A percentile compares a stretch with the other conserved stretches of the same genome.
These are phyloP conservation scores for Quadriops clusia DNA, from an alignment of 2,888 invertebrate species.

Conservation along the genomic window DNA sequence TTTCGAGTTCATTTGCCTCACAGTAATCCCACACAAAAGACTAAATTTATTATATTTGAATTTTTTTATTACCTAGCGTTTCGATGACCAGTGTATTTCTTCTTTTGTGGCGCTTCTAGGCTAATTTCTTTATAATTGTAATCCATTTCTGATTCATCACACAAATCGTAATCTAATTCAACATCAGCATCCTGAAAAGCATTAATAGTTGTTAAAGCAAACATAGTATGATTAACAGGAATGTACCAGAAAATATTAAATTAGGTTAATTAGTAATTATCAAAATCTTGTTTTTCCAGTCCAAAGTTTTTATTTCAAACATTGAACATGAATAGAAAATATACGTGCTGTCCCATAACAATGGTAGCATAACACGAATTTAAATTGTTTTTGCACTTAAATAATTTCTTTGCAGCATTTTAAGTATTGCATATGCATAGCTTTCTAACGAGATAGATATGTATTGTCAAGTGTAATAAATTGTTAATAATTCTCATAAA, in stretches of 20 bases:
- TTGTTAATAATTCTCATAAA: too few species aligned
- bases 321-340: too few species aligned
- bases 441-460: too few species aligned
- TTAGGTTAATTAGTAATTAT: neutral
- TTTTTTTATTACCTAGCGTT: slow-evolving; percentile 50
- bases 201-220: neutral
- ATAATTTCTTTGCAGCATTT: too few species aligned
- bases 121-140: slow-evolving; percentile 16
- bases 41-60: slow-evolving; percentile 2
- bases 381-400: too few species aligned
- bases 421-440: too few species aligned
- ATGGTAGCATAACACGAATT: too few species aligned
- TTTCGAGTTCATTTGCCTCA: too few species aligned
- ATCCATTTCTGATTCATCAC: slow-evolving; percentile 19
- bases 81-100: slow-evolving; percentile 65
- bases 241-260: slow-evolving; percentile 1
- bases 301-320: too few species aligned
- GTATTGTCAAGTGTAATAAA: too few species aligned
- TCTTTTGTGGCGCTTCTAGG: slow-evolving; percentile 44
- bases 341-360: too few species aligned
- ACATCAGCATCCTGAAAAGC: slow-evolving; percentile 18
- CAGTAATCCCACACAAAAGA: too few species aligned
- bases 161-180: slow-evolving; percentile 30
- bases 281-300: slow-evolving; percentile 1
- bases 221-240: neutral